Base-by-base conservation (phyloP, 2,113 vertebrate genomes). In the Charadrius vociferus region DNA sequence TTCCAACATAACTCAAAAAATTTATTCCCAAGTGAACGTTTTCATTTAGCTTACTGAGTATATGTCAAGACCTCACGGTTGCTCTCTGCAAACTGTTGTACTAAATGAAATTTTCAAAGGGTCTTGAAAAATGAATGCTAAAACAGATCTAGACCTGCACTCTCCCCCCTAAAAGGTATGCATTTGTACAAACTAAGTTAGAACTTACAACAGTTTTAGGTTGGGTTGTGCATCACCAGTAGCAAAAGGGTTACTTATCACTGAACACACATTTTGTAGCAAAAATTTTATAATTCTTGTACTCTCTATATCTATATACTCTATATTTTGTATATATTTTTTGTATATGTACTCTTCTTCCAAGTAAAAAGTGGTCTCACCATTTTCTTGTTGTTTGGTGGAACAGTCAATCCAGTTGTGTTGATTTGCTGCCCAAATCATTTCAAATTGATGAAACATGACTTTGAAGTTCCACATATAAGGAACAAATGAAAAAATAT, bases 381-480 rank as follows among this genome's bases (percentile, higher is more conserved):
- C 99, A 90, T 99, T 99, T 98, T 99, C 99, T 87, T 99, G 99
- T 47, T 99, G 99, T 95, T 99, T 99, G 86, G 99, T 99, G 81
- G 99, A 99, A 95, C 99, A 99, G 93, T 99, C 99, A 29, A 99
- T 99, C 99, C 99, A 99, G 94, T 99, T 99, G 95, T 99, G 99
- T 62, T 99, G 99, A 98, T 99, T 99, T 84, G 99, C 99, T 13
- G 99, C 99, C 99, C 99, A 99, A 93, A 99, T 99, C 99, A 99
- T 99, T 98, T 99, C 99, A 97, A 99, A 99, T 63, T 99, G 99
- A 98, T 99, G 99, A 97, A 99, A 99, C 97, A 99, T 99, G 43
- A 99, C 93, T 98, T 99, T 99, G 94, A 99, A 99, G 94, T 99
- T 99, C 99, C 99, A 99, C n/a, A 99, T 98, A 88, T 99, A 99